These are phyloP conservation scores for Catostomus latipinnis DNA, from an alignment of 2,797 vertebrate genomes.

Conservation along the genomic window DNA sequence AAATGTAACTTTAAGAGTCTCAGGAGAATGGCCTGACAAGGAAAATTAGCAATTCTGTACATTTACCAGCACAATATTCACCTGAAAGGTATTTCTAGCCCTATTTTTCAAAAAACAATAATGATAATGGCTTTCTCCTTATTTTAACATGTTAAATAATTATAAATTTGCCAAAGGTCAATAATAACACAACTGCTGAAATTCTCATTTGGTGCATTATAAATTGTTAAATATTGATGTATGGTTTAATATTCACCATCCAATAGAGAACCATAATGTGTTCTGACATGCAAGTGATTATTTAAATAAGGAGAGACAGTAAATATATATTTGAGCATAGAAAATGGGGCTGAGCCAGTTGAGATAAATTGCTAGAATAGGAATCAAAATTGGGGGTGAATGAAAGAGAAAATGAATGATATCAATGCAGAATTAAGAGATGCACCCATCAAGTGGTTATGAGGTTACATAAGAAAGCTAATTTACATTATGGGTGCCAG, in stretches of 20 bases:
- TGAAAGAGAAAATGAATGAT: constrained; percentile 53
- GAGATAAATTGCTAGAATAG: constrained; percentile 59
- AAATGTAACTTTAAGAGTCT: constrained; percentile 8
- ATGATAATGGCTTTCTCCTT: constrained; percentile 67
- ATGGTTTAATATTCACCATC: constrained; percentile 83
- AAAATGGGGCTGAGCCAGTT: constrained; percentile 59
- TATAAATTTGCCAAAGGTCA: constrained; percentile 77
- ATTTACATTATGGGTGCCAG: constrained; percentile 56
- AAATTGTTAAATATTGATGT: constrained; percentile 82
- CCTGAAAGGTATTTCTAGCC: constrained; percentile 63
- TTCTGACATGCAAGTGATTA: constrained; percentile 73
- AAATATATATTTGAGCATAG: constrained; percentile 68
- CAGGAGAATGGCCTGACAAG: background rate
- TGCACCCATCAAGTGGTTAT: constrained; percentile 56
- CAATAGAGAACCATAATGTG: constrained; percentile 74
- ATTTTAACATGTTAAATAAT: constrained; percentile 78
- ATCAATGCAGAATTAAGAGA: constrained; percentile 59
- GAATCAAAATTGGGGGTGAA: constrained; percentile 49
- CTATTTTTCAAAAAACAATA: constrained; percentile 75
- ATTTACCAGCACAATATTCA: constrained; percentile 22
- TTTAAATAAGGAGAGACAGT: constrained; percentile 77
- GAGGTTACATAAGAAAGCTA: constrained; percentile 63
- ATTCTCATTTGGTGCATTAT: constrained; percentile 78
- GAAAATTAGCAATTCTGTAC: constrained; percentile 19
- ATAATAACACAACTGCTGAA: constrained; percentile 75